Percentiles rank a stretch among this genome's conserved stretches.
Conservation (phyloP, 1,140 invertebrate species). For the Drosophila bocki region DNA sequence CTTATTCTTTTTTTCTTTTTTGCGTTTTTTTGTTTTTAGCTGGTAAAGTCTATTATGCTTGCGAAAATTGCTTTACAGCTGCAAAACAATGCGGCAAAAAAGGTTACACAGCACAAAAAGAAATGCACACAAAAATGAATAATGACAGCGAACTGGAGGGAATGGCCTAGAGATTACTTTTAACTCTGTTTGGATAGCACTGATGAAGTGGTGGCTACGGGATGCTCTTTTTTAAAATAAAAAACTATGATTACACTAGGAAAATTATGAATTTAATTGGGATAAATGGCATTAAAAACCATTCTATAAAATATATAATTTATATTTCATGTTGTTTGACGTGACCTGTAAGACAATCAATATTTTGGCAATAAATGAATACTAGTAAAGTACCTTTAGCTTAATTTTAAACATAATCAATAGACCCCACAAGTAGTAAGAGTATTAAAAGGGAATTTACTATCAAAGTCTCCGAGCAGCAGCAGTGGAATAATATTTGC, state of each 20-base stretch:
- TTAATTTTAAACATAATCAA: neutral
- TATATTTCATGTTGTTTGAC: neutral
- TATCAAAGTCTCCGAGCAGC: slow-evolving; percentile 38
- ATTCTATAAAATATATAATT: neutral
- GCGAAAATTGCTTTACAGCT: slow-evolving; percentile 80
- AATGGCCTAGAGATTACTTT: slow-evolving; percentile 56
- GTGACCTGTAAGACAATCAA: too few species aligned
- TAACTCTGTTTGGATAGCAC: neutral
- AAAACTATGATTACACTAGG: neutral
- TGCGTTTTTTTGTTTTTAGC: slow-evolving; percentile 47
- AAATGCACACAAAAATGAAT: slow-evolving; percentile 76
- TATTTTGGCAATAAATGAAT: neutral
- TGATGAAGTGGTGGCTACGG: neutral
- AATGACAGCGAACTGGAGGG: slow-evolving; percentile 63
- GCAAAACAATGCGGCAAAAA: slow-evolving; percentile 78
- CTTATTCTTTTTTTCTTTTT: neutral
- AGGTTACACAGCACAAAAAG: slow-evolving; percentile 79
- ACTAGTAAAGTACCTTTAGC: neutral
- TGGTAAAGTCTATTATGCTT: slow-evolving; percentile 78
- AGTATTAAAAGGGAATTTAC: slow-evolving; percentile 29
- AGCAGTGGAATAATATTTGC: slow-evolving; percentile 54
- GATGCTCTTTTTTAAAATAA: slow-evolving; percentile 3
- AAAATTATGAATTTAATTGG: neutral
- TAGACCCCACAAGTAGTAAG: neutral
- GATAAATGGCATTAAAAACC: too few species aligned